These are phyloP conservation scores for Samia ricini DNA, from an alignment of 1,140 invertebrate species.

Conservation along the genomic window DNA sequence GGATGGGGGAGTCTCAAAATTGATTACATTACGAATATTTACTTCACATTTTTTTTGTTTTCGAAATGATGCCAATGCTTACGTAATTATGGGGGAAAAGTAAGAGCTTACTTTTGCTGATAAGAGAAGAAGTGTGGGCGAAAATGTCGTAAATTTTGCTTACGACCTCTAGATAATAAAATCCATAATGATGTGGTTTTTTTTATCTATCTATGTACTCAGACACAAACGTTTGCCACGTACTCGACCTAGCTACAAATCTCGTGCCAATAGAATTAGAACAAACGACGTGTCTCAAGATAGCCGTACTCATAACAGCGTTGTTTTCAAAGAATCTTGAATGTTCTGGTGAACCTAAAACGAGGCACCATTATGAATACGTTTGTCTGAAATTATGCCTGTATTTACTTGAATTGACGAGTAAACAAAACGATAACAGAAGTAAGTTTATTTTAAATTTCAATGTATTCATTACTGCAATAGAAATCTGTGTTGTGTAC, in stretches of 20 bases:
- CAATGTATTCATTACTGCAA: no score
- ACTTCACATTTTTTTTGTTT: no score
- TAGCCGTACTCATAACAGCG: constrained; percentile 45
- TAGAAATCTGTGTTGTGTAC: no score
- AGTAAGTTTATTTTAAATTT: constrained; percentile 32
- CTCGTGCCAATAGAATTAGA: constrained; percentile 43
- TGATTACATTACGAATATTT: no score
- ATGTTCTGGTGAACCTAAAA: constrained; percentile 17
- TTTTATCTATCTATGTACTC: neutral
- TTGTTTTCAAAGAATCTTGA: constrained; percentile 47
- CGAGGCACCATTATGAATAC: constrained; percentile 41
- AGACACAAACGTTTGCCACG: constrained; percentile 55
- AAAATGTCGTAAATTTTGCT: no score
- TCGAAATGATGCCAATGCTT: no score
- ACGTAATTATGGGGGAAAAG: no score
- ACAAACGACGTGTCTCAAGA: constrained; percentile 42
- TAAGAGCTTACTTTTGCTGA: no score
- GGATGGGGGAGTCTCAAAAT: no score
- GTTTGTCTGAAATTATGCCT: constrained; percentile 53
- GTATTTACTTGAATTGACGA: constrained; percentile 43
- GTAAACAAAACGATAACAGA: constrained; percentile 55
- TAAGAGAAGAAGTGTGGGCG: no score
- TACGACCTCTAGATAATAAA: no score
- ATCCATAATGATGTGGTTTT: neutral
- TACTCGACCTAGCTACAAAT: constrained; percentile 48